phyloP scores from a whole-genome alignment of 2,888 invertebrate species.

The Ennomos fuscantarius region DNA sequence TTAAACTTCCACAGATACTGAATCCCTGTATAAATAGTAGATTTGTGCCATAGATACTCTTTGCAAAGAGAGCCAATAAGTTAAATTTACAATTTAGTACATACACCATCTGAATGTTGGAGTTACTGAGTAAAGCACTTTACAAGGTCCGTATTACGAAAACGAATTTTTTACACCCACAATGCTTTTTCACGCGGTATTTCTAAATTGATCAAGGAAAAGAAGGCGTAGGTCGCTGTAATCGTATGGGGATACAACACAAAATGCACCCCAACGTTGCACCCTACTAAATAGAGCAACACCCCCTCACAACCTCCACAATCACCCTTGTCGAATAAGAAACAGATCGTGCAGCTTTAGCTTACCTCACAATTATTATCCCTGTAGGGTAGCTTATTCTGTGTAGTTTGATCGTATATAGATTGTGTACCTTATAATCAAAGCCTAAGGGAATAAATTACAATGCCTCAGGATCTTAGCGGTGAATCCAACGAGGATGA shows the following conservation, averaged over 20 bases:
- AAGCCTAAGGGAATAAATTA: too few relatives aligned
- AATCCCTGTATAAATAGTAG: too few relatives aligned
- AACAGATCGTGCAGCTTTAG: constrained; percentile 22
- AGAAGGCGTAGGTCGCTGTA: constrained; percentile 5
- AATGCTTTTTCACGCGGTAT: constrained; percentile 8
- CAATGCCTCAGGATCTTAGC: too few relatives aligned
- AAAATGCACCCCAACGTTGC: constrained; percentile 17
- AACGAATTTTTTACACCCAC: constrained; percentile 11
- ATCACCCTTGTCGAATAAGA: constrained; percentile 19
- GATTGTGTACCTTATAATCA: too few relatives aligned
- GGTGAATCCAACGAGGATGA: too few relatives aligned
- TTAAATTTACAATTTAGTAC: too few relatives aligned
- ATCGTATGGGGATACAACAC: constrained; percentile 12
- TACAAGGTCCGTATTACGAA: background rate
- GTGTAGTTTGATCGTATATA: too few relatives aligned
- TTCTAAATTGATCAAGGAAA: constrained; percentile 14
- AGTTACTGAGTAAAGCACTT: too few relatives aligned
- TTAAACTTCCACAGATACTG: too few relatives aligned
- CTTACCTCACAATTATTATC: too few relatives aligned
- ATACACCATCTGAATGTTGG: too few relatives aligned
- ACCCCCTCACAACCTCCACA: constrained; percentile 15
- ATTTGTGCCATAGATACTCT: too few relatives aligned
- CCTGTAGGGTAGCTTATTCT: background rate
- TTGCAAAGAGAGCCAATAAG: background rate
- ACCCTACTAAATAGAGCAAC: constrained; percentile 7